These are phyloP conservation scores for Corythornis leucogaster DNA, from an alignment of 2,797 vertebrate genomes.

Conservation along the genomic window DNA sequence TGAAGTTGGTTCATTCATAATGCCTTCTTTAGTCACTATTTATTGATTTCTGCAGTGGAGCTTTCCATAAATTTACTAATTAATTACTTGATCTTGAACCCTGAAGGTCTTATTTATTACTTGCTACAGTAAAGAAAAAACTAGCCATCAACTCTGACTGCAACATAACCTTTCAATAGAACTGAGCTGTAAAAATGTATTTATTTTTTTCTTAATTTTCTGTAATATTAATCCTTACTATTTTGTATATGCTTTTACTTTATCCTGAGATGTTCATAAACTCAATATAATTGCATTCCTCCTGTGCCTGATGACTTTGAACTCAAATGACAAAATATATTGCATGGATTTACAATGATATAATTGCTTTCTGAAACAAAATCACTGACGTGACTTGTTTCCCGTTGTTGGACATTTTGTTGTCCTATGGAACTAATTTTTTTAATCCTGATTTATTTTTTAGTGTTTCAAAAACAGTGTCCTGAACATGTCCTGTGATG, in stretches of 20 bases:
- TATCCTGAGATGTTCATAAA: neutral
- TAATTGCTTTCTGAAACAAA: neutral
- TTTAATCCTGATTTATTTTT: neutral
- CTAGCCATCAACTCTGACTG: neutral
- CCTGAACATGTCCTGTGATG: neutral
- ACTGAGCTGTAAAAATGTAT: neutral
- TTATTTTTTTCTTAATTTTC: neutral
- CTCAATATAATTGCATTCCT: neutral
- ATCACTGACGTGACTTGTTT: neutral
- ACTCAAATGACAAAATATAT: neutral
- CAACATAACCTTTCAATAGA: neutral
- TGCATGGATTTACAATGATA: neutral
- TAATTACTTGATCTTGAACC: conserved; percentile 9
- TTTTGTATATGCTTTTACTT: neutral
- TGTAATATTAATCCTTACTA: neutral
- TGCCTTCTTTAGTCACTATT: neutral
- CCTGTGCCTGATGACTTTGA: neutral
- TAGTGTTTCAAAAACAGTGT: neutral
- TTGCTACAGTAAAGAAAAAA: neutral
- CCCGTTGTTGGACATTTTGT: neutral
- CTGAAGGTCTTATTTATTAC: neutral
- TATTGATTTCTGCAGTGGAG: conserved; percentile 11
- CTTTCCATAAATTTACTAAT: neutral
- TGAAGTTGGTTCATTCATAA: conserved; percentile 1
- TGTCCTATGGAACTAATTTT: neutral